phyloP scores from a whole-genome alignment of 30 jellyfish, hydroid and myxozoan species.

The Chrysaora quinquecirrha region DNA sequence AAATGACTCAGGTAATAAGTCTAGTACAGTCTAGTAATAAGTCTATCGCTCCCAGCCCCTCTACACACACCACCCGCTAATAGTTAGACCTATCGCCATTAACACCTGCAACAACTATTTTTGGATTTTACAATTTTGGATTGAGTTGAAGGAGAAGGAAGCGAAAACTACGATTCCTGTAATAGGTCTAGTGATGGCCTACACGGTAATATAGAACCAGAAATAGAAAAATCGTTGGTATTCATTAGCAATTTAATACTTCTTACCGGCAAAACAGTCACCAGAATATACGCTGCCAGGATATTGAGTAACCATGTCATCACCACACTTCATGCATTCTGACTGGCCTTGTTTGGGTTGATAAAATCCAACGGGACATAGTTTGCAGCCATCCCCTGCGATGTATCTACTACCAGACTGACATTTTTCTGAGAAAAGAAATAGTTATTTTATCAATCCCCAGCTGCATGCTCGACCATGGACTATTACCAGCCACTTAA shows the following conservation, averaged over 20 bases:
- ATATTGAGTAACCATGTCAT: constrained; percentile 22
- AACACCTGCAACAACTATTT: not conserved
- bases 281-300: constrained; percentile 26
- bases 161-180: not conserved
- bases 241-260: too few relatives aligned
- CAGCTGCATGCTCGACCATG: too few relatives aligned
- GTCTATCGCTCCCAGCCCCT: too few relatives aligned
- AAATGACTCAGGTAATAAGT: too few relatives aligned
- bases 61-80: too few relatives aligned
- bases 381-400: constrained; percentile 37
- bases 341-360: constrained; percentile 48
- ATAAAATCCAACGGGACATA: constrained; percentile 49
- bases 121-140: not conserved
- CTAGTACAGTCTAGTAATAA: too few relatives aligned
- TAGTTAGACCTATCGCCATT: too few relatives aligned
- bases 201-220: not conserved
- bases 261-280: constrained; percentile 60
- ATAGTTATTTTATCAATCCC: too few relatives aligned
- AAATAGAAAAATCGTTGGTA: too few relatives aligned
- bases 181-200: not conserved
- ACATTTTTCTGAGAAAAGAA: constrained; percentile 50
- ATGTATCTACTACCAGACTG: constrained; percentile 72
- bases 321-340: constrained; percentile 36
- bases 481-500: not conserved
- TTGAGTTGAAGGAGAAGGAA: not conserved